These are phyloP conservation scores for Oreotrochilus melanogaster DNA, from an alignment of 2,113 vertebrate genomes.

Conservation along the genomic window DNA sequence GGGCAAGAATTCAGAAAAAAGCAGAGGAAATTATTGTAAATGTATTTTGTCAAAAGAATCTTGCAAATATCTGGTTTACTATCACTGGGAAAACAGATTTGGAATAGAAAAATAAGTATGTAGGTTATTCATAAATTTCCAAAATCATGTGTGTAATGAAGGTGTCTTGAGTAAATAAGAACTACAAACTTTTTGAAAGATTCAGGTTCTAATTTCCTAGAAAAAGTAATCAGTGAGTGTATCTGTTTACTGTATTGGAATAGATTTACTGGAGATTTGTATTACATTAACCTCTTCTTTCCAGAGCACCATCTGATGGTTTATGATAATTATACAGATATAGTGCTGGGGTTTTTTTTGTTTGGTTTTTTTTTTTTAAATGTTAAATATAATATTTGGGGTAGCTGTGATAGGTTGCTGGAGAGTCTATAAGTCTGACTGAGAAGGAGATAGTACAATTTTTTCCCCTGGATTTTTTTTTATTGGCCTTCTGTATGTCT, in stretches of 20 bases:
- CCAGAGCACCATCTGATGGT: not conserved
- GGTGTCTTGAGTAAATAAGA: not conserved
- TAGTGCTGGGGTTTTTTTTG: too few relatives aligned
- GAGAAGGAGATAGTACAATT: not conserved
- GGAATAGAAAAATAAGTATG: not conserved
- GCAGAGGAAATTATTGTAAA: not conserved
- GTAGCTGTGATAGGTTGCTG: not conserved
- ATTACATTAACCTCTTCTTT: not conserved
- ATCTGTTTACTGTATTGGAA: not conserved
- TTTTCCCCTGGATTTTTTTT: not conserved
- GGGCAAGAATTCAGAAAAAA: not conserved
- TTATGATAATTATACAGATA: not conserved
- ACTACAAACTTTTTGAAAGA: not conserved
- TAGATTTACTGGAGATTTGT: not conserved
- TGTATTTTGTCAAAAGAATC: not conserved
- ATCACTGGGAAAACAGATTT: not conserved
- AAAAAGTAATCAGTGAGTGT: not conserved
- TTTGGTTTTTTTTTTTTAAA: not conserved
- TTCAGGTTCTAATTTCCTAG: not conserved
- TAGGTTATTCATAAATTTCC: not conserved
- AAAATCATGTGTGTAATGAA: not conserved
- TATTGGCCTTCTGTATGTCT: not conserved
- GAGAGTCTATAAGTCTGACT: not conserved
- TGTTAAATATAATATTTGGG: not conserved
- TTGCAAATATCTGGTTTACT: not conserved